Base-by-base conservation (phyloP, 2,888 invertebrate species). In the Dolomedes plantarius region DNA sequence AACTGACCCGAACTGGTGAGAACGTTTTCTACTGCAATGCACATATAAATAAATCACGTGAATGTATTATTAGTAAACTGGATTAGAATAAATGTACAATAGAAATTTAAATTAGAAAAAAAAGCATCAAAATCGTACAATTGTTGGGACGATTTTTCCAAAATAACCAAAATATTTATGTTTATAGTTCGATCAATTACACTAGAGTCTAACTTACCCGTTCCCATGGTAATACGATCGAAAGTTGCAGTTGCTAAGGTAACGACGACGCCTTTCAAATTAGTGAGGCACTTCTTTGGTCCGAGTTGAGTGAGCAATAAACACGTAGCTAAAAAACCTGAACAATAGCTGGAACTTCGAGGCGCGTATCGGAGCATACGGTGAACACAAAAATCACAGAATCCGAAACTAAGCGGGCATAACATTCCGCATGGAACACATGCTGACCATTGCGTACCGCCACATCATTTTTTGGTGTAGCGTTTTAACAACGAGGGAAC, bases 221-320 rank as follows among this genome's bases (percentile, higher is more conserved):
- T 85, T 73, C 83, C 83, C 83, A 85, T 85, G 77, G 83, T 77
- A 77, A 76, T 85, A 56, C 46, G 41, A 78, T 85, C 77, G 65
- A 85, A 72, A 78, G 77, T 67, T 39, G 41, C 31, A 31, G 83
- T 85, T 85, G 83, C 83, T 85, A 85, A 50, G 83, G 77, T 73
- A 67, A 85, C 83, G 56, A 41, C 32, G 77, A 77, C 83, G 77
- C 83, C 50, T 85, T 79, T 23, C 27, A 56, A 85, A 85, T 23
- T 67, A 62, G 67, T 39, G 29, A 56, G 39, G 50, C 28, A 67
- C 28, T 23, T 72, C 77, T 78, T 39, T 19, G 27, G 67, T 62
- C 41, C 64, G 73, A 77, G 77, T 73, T 56, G 77, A 73, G 32
- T 56, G 56, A 41, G 67, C 46, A 67, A 68, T 72, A 85, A 85